Conservation (phyloP, 2,113 vertebrate genomes). For the Eulacestoma nigropectus region DNA sequence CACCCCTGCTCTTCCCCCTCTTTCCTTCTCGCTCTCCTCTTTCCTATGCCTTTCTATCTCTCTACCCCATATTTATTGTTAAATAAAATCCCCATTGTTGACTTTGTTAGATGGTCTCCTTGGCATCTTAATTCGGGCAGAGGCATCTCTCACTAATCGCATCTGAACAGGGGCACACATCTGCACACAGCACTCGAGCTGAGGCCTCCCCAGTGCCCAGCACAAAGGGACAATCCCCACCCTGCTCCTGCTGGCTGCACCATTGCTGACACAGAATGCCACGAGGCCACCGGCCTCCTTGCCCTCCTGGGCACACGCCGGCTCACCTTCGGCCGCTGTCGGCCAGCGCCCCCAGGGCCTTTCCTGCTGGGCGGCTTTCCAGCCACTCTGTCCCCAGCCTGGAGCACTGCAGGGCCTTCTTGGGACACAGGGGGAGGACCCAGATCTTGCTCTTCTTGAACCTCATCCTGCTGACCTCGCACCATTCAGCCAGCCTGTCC, state of each 20-base stretch:
- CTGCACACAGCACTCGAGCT: neutral
- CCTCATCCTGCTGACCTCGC: neutral
- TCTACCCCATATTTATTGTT: neutral
- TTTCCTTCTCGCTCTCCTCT: neutral
- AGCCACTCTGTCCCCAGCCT: neutral
- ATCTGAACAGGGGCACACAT: no score
- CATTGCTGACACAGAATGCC: no score
- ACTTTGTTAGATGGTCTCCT: accelerated
- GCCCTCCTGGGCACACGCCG: accelerated
- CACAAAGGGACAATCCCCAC: neutral
- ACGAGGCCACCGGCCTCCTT: no score
- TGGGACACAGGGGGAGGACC: neutral
- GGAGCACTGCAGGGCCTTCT: neutral
- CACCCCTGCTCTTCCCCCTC: accelerated
- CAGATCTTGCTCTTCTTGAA: neutral
- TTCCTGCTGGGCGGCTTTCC: neutral
- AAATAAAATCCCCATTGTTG: accelerated
- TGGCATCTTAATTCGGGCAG: accelerated
- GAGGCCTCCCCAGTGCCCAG: neutral
- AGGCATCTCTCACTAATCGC: accelerated
- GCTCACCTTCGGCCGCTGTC: no score
- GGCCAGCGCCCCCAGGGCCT: neutral
- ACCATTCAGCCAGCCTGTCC: neutral
- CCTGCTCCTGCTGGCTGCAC: no score
- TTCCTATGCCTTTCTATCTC: neutral